Evolutionary conservation across 2,113 vertebrate species (phyloP).

Genomic region (Gnathonemus echidnorhynchus): DNA sequence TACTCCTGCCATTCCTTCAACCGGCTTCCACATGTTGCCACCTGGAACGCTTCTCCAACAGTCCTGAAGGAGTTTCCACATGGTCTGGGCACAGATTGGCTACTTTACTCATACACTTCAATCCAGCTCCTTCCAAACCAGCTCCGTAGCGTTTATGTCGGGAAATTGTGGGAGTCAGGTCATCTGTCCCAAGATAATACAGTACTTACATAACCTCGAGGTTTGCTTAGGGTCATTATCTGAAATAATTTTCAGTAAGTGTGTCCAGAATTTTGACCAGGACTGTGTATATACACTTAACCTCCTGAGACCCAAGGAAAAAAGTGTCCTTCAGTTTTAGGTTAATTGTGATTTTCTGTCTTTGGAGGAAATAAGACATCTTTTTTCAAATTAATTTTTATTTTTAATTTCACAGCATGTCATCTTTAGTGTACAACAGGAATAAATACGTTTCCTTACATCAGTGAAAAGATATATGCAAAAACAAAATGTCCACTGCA

Average conservation of each 20-base stretch:
- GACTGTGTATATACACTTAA: neutral
- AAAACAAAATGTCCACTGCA: too few relatives aligned
- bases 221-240: neutral
- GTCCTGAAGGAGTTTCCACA: neutral
- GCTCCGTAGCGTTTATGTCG: neutral
- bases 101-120: neutral
- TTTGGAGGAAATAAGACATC: too few relatives aligned
- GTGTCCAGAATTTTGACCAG: neutral
- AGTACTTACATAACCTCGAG: neutral
- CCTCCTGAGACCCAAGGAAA: too few relatives aligned
- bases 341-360: too few relatives aligned
- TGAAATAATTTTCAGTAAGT: neutral
- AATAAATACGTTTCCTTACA: too few relatives aligned
- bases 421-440: too few relatives aligned
- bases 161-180: neutral
- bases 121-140: neutral
- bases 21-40: neutral
- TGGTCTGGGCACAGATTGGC: neutral
- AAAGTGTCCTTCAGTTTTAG: too few relatives aligned
- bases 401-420: too few relatives aligned
- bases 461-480: too few relatives aligned
- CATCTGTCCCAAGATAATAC: neutral
- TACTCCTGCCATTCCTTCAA: neutral
- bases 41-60: neutral
- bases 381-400: too few relatives aligned